Base-by-base conservation (phyloP, 2,113 vertebrate species). In the Limnothrissa miodon region DNA sequence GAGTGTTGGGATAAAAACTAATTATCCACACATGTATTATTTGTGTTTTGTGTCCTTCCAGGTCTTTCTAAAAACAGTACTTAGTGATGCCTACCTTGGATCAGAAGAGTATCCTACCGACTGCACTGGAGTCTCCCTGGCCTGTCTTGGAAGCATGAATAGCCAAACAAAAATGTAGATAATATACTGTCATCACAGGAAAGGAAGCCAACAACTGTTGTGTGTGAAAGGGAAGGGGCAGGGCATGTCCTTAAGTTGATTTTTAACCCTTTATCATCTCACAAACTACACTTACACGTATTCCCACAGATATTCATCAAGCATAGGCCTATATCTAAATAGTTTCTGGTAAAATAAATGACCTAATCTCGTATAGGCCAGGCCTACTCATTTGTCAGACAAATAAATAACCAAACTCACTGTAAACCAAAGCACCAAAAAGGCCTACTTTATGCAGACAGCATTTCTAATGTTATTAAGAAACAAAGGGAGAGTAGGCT, bases 161-260 rank as follows among this genome's bases (percentile, higher is more conserved):
- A 36, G 66, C 66, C 66, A 74, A 74, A 33, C 66, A 74, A 74
- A 74, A 74, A 74, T 74, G 66, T 74, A 74, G 66, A 74, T 74
- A 74, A 74, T 36, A 74, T 74, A 74, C 66, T 74, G 66, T 74
- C 66, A 74, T 74, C 66, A 74, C 66, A 36, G 66, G 10, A 74
- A 17, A 74, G 66, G 66, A 74, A 74, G 66, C 66, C 66, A 74
- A 74, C 66, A 74, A 74, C 66, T 74, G 66, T 33, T 74, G 66
- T 74, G 66, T 74, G 66, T 74, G 66, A 74, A 74, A 74, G 66
- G 66, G 66, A 74, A 74, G 66, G 66, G 66, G 66, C 66, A 74
- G 66, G 66, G 66, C 66, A 74, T 74, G 66, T 74, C 66, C 66
- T 39, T 74, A 74, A 74, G 66, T 74, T 74, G 29, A 5, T 74